phyloP scores from a whole-genome alignment of 2,888 invertebrate genomes.

The Helleia helle region DNA sequence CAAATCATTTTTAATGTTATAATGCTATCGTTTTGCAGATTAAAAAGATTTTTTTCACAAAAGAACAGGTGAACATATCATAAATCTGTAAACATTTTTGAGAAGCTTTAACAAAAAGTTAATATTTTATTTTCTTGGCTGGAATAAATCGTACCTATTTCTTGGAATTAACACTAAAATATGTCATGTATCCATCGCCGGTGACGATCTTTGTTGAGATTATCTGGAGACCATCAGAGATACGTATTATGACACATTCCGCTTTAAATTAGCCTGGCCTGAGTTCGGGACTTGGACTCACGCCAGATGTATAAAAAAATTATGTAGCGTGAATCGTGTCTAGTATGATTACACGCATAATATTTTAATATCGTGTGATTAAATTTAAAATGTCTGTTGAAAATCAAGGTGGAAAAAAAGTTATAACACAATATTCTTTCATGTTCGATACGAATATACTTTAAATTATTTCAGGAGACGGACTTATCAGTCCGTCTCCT shows the following conservation, averaged over 20 bases:
- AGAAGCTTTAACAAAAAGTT: too few species aligned
- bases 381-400: too few species aligned
- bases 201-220: conserved; percentile 30
- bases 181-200: conserved; percentile 26
- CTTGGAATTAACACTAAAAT: background rate
- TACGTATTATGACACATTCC: conserved; percentile 60
- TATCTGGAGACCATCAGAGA: conserved; percentile 36
- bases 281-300: conserved; percentile 47
- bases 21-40: too few species aligned
- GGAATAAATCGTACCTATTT: background rate
- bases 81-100: too few species aligned
- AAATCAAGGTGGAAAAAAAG: too few species aligned
- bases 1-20: too few species aligned
- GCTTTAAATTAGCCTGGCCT: conserved; percentile 56
- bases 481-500: too few species aligned
- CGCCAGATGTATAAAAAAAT: conserved; percentile 47
- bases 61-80: too few species aligned
- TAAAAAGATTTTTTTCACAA: too few species aligned
- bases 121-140: conserved; percentile 1
- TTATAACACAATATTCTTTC: too few species aligned
- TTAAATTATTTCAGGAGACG: too few species aligned
- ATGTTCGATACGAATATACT: too few species aligned
- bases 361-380: background rate
- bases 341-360: background rate
- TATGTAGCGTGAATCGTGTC: background rate